phyloP scores from a whole-genome alignment of 2,113 vertebrate species.

The Riparia riparia region DNA sequence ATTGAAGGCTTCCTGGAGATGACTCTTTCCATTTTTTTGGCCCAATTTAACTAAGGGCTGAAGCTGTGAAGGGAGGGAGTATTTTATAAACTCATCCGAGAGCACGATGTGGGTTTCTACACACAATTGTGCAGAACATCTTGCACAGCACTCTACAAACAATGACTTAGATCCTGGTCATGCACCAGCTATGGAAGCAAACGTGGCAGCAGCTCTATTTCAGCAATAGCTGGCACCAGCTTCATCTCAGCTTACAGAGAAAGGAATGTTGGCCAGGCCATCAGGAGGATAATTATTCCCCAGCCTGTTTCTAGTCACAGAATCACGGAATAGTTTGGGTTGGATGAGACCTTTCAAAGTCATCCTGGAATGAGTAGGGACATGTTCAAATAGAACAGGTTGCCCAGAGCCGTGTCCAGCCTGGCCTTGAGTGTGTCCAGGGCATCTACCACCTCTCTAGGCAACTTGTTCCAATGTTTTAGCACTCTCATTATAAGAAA shows the following conservation, averaged over 20 bases:
- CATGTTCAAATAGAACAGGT: background rate
- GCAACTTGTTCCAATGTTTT: background rate
- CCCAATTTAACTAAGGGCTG: background rate
- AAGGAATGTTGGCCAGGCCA: background rate
- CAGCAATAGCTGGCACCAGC: background rate
- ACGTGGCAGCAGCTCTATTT: background rate
- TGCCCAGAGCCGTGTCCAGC: background rate
- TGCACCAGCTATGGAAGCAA: constrained; percentile 39
- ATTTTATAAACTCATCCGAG: background rate
- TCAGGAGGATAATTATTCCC: background rate
- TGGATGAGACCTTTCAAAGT: background rate
- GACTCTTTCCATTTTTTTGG: background rate
- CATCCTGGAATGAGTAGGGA: background rate
- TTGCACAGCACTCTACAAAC: background rate
- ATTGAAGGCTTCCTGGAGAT: background rate
- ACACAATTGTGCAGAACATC: background rate
- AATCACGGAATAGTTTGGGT: background rate
- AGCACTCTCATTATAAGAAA: too few species aligned
- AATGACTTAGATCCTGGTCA: constrained; percentile 3
- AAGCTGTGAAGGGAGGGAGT: background rate
- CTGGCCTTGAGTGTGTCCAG: background rate
- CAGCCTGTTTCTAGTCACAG: background rate
- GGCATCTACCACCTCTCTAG: background rate
- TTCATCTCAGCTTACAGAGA: background rate
- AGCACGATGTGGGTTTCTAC: background rate